Base-by-base conservation (phyloP, 2,113 vertebrate species). In the Eubucco bourcierii region DNA sequence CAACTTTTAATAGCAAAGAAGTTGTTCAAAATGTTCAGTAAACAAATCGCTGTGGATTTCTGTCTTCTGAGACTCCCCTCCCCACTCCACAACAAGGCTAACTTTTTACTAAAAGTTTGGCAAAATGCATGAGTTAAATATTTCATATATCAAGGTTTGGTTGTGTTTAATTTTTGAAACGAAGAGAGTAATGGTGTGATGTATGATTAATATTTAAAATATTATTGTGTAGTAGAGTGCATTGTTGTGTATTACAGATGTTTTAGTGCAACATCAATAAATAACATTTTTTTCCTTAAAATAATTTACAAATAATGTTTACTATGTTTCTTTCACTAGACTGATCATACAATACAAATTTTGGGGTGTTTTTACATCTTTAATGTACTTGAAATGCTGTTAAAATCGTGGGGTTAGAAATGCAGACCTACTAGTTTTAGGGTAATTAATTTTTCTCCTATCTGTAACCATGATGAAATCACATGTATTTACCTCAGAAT, bases 191-290 rank as follows among this genome's bases (percentile, higher is more conserved):
- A 80, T 27, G 28, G 39, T 52, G 15, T 7, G 47, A 70, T 87
- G 55, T 90, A 60, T 39, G 76, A 53, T 58, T 59, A 84, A 59
- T 60, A 92, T 31, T 44, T 92, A 81, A 68, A 81, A 88, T 60
- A 64, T 80, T 64, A 72, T 81, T 93, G 46, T 92, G 75, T 92
- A 65, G 64, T 59, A 70, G 84, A 74, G 64, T 84, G 50, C 50
- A 19, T 59, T 87, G 66, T 61, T 91, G 58, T 66, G 55, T 87
- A 65, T 55, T 61, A 55, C 46, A 81, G 84, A 61, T 87, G 27
- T 56, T 94, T 88, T 75, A 46, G 44, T 84, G 64, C n/a, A 73
- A 59, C 89, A 66, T 63, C 67, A 96, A 89, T 95, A 95, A 94
- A 96, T 93, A 95, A 79, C 59, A 4, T 84, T 29, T 89, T 95